Base-by-base conservation (phyloP, 2,797 vertebrate genomes). In the Nothura maculosa region DNA sequence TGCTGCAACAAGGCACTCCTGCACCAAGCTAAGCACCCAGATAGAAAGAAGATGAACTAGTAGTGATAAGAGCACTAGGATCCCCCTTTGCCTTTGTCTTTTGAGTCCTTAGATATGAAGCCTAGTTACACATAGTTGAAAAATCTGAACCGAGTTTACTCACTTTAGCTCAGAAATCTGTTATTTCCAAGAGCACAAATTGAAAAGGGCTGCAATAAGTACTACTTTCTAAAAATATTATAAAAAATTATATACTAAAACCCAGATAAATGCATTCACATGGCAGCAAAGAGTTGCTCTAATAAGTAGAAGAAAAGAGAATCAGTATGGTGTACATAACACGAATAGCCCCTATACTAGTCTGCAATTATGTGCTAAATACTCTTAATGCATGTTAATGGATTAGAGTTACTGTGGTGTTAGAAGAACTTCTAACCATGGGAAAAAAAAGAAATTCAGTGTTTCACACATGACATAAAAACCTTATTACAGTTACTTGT, bases 211-310 rank as follows among this genome's bases (percentile, higher is more conserved):
- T 69, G 21, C 4, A 13, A 12, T 48, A 48, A 48, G 47, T 48
- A 9, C 43, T 17, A 43, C 43, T 43, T 43, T 14, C 43, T 43
- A 43, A 43, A 43, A 43, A 43, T 43, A 38, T 38, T 38, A 38
- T 38, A 38, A 38, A 38, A 38, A 38, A 38, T 10, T 38, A 38
- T 38, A 38, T 38, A 38, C 38, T 38, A 38, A 38, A 38, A 38
- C 38, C 38, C 38, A 38, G 43, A 45, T 9, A 62, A 62, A 50
- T 1, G 0, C 21, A n/a, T 42, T 62, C 10, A 45, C 0, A 0
- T 16, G 10, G 10, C 10, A 82, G 3, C 7, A 85, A 77, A 80
- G 18, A 2, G 27, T 48, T 66, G 60, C 9, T 67, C 7, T 77
- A 32, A 68, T n/a, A 17, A 45, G 8, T 12, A 45, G 52, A 77